Evolutionary conservation across 2,888 invertebrate genomes (phyloP), one percentile per base, ranked within the genome.

Genomic region (Pachliopta kotzebuea): DNA sequence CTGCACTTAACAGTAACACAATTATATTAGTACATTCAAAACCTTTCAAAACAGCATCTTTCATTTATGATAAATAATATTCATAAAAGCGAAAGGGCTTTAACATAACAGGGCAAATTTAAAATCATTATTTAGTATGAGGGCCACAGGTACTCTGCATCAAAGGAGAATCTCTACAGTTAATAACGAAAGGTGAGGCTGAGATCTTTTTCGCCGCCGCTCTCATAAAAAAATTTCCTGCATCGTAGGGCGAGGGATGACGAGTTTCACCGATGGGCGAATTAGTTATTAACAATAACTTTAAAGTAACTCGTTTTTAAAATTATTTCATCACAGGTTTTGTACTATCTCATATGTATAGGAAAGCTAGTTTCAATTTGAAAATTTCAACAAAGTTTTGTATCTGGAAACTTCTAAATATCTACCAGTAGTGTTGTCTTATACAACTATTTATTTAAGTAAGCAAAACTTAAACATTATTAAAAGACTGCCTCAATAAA

Each of bases 141-240:
- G 79, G 83, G 82, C 73, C 71, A 70, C 74, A 74, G 72, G 71
- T 67, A 76, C 77, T 84, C 81, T 87, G 84, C 82, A 86, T 88
- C 85, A 89, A 88, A 88, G 81, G 84, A 78, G 73, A 69, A 75
- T 70, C 75, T 76, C 79, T 80, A 73, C 73, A 85, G 87, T 90
- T 88, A 88, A 90, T 89, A 89, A 87, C 73, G 84, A 81, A 88
- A 88, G 88, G 86, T 85, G 86, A 86, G 81, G 81, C 78, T 68
- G 80, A 83, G 84, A 84, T 85, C 79, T 85, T 84, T 85, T 84
- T 79, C 82, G 76, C 76, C 64, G 74, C 73, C 73, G 74, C 79
- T 77, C 81, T 79, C 76, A 79, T 83, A 81, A 76, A 85, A 83
- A 85, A 83, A 82, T 78, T 78, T 77, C 70, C 73, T 73, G 72